Base-by-base conservation (phyloP, 2,888 invertebrate species). In the Periphyllus acericola region DNA sequence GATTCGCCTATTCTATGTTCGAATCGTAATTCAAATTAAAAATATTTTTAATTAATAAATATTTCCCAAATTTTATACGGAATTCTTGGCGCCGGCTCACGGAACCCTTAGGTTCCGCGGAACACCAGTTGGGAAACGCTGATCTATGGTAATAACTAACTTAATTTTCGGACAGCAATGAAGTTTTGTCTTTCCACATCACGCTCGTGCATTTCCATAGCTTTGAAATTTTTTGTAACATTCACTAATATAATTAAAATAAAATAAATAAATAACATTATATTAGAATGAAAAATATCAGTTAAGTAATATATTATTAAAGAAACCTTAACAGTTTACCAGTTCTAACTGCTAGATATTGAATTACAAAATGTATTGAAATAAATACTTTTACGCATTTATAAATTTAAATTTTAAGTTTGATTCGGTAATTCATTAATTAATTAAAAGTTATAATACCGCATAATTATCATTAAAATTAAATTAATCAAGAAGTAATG, bases 161-260 rank as follows among this genome's bases (percentile, higher is more conserved):
- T 94, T 81, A 96, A 91, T 92, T 96, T 96, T 89, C 96, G 93
- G 25, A 94, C 94, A 91, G 95, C 94, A 90, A 95, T 94, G 91
- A 97, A 93, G n/a, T 95, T 95, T 91, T 96, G 96, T 85, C 96
- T 94, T 92, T 99, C 99, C 90, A 95, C 93, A 89, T 94, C 94
- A 91, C 96, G 95, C 91, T 99, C 99, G 93, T 97, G 94, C 91
- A 96, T 94, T 91, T 97, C 97, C 96, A 97, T 96, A 91, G 98
- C 97, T 66, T 95, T 95, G 92, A 98, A 98, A 60, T 94, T 96
- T 92, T 95, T 97, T 5, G 95, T 97, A 1, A 99, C 98, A 92
- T 99, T 99, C 2, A 98, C 97, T 93, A 91, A 11, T 91, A 91
- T 72, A 83, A 81, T 76, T 79, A 72, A 66, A 86, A 78, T 32